phyloP scores from a whole-genome alignment of 2,888 invertebrate genomes.

The Pandemis heparana region DNA sequence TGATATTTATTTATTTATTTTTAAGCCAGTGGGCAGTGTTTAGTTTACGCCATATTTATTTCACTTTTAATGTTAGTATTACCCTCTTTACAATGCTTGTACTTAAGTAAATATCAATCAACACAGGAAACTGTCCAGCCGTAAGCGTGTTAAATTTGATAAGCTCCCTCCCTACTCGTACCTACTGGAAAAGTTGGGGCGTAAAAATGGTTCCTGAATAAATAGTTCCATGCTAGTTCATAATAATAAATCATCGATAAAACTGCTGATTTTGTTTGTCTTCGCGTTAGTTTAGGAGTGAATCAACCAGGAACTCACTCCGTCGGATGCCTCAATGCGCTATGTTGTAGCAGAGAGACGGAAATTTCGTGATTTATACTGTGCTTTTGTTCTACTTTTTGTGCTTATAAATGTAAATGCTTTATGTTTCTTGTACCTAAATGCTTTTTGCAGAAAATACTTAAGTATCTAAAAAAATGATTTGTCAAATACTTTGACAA shows the following conservation, averaged over 20 bases:
- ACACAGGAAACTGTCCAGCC: neutral
- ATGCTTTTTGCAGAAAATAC: too few species aligned
- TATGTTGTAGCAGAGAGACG: too few species aligned
- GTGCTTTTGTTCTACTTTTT: too few species aligned
- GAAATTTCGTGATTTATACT: too few species aligned
- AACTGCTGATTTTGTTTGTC: neutral
- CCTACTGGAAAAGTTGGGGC: neutral
- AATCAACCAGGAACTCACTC: neutral
- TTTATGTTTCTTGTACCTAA: too few species aligned
- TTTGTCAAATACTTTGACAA: too few species aligned
- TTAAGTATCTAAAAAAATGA: too few species aligned
- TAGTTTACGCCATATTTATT: neutral
- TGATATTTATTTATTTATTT: too few species aligned
- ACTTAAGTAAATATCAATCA: neutral
- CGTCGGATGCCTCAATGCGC: too few species aligned
- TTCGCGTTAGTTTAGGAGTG: neutral
- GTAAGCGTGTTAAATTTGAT: neutral
- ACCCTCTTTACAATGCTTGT: neutral
- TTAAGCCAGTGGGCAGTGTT: neutral
- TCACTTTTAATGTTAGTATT: neutral
- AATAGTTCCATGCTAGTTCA: neutral
- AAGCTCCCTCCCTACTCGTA: neutral
- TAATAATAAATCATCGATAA: neutral
- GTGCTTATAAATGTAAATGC: too few species aligned
- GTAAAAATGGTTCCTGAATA: neutral